Conservation (phyloP, 1,140 invertebrate species). For the Dendroctonus valens region DNA sequence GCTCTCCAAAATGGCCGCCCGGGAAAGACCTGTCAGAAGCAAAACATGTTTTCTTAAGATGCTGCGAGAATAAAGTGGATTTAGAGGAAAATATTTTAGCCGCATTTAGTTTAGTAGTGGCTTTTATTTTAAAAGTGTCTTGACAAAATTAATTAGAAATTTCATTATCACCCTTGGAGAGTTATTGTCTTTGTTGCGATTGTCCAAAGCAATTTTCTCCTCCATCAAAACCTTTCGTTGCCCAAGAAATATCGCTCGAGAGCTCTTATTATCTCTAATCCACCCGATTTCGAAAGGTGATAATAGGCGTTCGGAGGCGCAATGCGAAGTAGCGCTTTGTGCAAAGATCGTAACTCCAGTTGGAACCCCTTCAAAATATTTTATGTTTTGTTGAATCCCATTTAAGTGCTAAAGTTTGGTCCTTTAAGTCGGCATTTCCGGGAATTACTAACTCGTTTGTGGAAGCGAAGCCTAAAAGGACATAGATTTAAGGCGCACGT, state of each 20-base stretch:
- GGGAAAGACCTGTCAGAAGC: slow-evolving; percentile 16
- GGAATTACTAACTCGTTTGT: slow-evolving; percentile 20
- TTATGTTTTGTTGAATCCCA: slow-evolving; percentile 17
- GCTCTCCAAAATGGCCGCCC: slow-evolving; percentile 18
- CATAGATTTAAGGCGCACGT: slow-evolving; percentile 3
- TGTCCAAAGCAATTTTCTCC: too few relatives aligned
- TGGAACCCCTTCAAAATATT: slow-evolving; percentile 18
- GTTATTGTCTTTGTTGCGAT: too few relatives aligned
- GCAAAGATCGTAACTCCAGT: slow-evolving; percentile 13
- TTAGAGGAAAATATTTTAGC: slow-evolving; percentile 1
- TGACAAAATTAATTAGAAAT: too few relatives aligned
- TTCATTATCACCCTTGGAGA: too few relatives aligned
- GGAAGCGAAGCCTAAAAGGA: slow-evolving; percentile 5
- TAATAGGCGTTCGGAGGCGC: neutral
- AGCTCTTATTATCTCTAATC: too few relatives aligned
- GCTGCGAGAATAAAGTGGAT: slow-evolving; percentile 6
- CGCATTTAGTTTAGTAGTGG: neutral
- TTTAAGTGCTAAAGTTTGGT: slow-evolving; percentile 22
- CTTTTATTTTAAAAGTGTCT: slow-evolving; percentile 10
- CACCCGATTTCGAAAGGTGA: too few relatives aligned
- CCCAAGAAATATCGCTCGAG: too few relatives aligned
- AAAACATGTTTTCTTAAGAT: slow-evolving; percentile 16
- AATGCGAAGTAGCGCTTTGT: neutral
- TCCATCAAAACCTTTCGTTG: too few relatives aligned
- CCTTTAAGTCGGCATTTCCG: slow-evolving; percentile 21